These are phyloP conservation scores for Penaeus monodon DNA, from an alignment of 2,888 invertebrate species.

Conservation along the genomic window DNA sequence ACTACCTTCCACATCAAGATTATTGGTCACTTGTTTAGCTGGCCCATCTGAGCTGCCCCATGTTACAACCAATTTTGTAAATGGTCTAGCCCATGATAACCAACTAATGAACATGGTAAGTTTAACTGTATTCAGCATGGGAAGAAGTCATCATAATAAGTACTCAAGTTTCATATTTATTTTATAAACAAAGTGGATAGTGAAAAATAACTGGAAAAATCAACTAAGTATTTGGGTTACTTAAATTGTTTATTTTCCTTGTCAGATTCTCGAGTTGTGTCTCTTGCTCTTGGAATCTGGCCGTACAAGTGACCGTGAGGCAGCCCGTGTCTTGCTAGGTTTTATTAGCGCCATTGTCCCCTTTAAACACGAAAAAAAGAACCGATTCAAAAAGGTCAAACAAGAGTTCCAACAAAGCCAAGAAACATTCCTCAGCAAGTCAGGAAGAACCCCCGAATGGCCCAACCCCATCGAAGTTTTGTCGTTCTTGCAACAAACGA, in stretches of 20 bases:
- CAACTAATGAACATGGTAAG: constrained; percentile 58
- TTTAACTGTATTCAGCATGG: neutral
- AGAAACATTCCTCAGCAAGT: constrained; percentile 31
- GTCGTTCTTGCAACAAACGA: constrained; percentile 63
- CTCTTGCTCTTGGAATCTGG: constrained; percentile 59
- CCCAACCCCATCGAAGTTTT: constrained; percentile 61
- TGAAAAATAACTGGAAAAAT: no score
- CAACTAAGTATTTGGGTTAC: neutral
- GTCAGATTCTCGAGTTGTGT: constrained; percentile 63
- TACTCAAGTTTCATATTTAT: no score
- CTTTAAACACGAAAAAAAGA: constrained; percentile 32
- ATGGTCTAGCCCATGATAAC: constrained; percentile 52
- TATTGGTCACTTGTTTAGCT: constrained; percentile 44
- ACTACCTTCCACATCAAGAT: constrained; percentile 51
- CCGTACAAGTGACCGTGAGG: constrained; percentile 54
- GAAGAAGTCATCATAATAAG: no score
- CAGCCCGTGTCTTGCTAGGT: constrained; percentile 51
- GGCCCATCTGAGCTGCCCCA: constrained; percentile 52
- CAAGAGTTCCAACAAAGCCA: constrained; percentile 48
- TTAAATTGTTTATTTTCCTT: constrained; percentile 3
- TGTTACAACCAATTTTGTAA: constrained; percentile 47
- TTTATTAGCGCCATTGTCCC: constrained; percentile 50
- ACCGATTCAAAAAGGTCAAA: neutral
- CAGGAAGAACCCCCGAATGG: constrained; percentile 41
- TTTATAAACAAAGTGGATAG: no score